Conservation (phyloP, 2,888 invertebrate genomes). For the Drosophila buzzatii region DNA sequence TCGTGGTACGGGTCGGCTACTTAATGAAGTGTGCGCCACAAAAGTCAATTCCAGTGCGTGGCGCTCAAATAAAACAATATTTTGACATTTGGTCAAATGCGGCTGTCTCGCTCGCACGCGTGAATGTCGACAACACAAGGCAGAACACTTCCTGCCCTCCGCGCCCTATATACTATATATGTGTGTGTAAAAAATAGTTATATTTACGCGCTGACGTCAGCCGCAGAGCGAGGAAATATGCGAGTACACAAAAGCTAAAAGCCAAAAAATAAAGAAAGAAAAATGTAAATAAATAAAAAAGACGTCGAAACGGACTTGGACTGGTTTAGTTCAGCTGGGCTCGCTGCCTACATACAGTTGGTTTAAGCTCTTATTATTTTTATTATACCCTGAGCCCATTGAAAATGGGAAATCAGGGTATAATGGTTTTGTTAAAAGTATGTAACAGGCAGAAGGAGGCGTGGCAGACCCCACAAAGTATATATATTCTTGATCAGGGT, state of each 20-base stretch:
- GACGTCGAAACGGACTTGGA: conserved; percentile 52
- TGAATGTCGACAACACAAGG: conserved; percentile 60
- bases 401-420: too few relatives aligned
- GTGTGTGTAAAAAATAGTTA: conserved; percentile 58
- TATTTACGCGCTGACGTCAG: conserved; percentile 73
- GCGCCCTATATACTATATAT: conserved; percentile 19
- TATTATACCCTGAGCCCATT: too few relatives aligned
- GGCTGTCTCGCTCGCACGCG: conserved; percentile 19
- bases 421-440: too few relatives aligned
- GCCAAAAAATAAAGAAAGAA: conserved; percentile 4
- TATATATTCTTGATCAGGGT: too few relatives aligned
- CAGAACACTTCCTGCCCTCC: conserved; percentile 41
- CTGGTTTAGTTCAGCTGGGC: conserved; percentile 55
- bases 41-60: conserved; percentile 22
- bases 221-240: conserved; percentile 46
- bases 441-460: too few relatives aligned
- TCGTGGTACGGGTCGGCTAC: not conserved
- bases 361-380: not conserved
- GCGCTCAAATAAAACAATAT: conserved; percentile 17
- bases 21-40: conserved; percentile 35
- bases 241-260: conserved; percentile 38
- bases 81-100: conserved; percentile 20
- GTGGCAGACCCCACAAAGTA: too few relatives aligned
- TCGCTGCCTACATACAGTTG: conserved; percentile 29
- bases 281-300: conserved; percentile 22